Evolutionary conservation across 2,888 invertebrate genomes (phyloP).

Genomic region (Hoplodrina blanda): DNA sequence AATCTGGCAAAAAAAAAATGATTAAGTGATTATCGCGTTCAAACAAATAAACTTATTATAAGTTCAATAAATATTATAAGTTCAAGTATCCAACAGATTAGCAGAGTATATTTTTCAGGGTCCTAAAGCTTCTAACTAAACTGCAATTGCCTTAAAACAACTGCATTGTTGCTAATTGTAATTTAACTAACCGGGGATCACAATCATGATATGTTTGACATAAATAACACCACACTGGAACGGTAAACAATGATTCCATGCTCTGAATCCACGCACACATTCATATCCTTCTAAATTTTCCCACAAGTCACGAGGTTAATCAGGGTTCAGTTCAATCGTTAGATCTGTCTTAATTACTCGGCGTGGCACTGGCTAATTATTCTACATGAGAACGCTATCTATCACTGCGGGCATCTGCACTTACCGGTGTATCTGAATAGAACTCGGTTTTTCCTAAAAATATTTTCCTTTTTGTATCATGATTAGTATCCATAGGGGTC

Average conservation of each 20-base stretch:
- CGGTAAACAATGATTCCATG: constrained; percentile 43
- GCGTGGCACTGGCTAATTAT: constrained; percentile 40
- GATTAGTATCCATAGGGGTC: constrained; percentile 28
- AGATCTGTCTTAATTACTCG: constrained; percentile 49
- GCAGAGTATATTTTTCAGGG: not conserved
- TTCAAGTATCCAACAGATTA: no score
- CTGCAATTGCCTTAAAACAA: constrained; percentile 36
- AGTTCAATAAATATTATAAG: no score
- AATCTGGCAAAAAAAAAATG: no score
- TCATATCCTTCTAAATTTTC: constrained; percentile 43
- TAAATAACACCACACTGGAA: constrained; percentile 47
- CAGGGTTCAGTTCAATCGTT: constrained; percentile 44
- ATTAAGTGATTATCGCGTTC: no score
- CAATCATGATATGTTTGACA: constrained; percentile 43
- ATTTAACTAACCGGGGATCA: constrained; percentile 47
- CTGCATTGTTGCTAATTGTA: constrained; percentile 52
- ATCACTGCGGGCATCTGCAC: constrained; percentile 24
- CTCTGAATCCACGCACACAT: constrained; percentile 40
- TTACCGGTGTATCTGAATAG: constrained; percentile 20
- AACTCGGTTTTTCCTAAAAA: constrained; percentile 14
- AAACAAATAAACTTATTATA: no score
- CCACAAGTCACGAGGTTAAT: constrained; percentile 39
- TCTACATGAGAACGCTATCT: constrained; percentile 34
- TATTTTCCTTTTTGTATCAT: constrained; percentile 19
- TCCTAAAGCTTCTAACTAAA: not conserved